These are phyloP conservation scores for Tachysurus vachellii DNA, from an alignment of 2,113 vertebrate species.

Conservation along the genomic window DNA sequence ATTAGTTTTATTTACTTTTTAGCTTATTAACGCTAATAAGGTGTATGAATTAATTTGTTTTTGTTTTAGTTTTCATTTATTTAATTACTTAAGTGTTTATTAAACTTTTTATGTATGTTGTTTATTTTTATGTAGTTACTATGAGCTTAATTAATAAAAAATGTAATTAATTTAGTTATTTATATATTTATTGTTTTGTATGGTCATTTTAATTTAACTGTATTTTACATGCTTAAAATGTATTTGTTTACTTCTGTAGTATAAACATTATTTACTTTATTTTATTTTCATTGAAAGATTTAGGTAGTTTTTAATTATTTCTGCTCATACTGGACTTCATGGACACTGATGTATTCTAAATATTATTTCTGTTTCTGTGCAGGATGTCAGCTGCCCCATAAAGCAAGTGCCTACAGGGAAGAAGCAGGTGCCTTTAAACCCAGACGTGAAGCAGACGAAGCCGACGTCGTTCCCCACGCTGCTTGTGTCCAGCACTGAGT, in stretches of 20 bases:
- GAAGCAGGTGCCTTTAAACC: constrained; percentile 99
- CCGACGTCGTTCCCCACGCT: constrained; percentile 91
- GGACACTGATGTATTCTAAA: background rate
- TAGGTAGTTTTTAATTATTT: background rate
- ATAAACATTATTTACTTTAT: background rate
- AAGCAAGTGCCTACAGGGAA: constrained; percentile 99
- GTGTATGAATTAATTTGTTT: no score
- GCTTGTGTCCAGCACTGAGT: constrained; percentile 97
- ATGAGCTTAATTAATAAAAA: no score
- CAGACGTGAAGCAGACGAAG: constrained; percentile 95
- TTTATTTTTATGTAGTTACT: no score
- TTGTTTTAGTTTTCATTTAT: no score
- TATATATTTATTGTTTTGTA: background rate
- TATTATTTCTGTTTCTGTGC: constrained; percentile 40
- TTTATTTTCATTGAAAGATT: background rate
- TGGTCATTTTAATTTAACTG: background rate
- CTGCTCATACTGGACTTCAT: no score
- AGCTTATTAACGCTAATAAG: no score
- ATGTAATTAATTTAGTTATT: background rate
- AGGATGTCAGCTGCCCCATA: constrained; percentile 99
- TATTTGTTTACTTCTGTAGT: background rate
- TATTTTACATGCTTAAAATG: background rate
- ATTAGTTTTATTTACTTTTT: no score
- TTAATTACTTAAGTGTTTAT: no score
- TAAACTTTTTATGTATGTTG: no score